Base-by-base conservation (phyloP, 2,888 invertebrate genomes). In the Meghimatium bilineatum region DNA sequence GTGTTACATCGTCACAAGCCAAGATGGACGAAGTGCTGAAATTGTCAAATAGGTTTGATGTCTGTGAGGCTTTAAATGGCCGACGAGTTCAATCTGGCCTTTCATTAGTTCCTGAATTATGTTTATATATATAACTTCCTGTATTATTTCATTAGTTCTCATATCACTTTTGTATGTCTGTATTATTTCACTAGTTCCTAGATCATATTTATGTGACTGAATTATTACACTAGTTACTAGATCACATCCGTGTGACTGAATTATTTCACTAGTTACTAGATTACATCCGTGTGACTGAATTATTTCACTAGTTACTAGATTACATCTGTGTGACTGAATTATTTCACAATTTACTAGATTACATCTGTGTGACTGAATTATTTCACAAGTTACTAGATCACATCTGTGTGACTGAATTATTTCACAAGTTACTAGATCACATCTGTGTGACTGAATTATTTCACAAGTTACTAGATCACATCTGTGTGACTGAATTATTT, bases 121-220 rank as follows among this genome's bases (percentile, higher is more conserved):
- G 6, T 29, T 66, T n/a, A 2, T 29, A 66, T 29, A n/a, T n/a
- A n/a, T n/a, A n/a, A n/a, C n/a, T n/a, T n/a, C n/a, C n/a, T n/a
- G n/a, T n/a, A n/a, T n/a, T n/a, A n/a, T n/a, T 60, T 60, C 20
- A 60, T n/a, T 60, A 5, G 12, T 44, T 12, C 44, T 44, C 12
- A 12, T 44, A 44, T 44, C 44, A 44, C 12, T 12, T 29, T 66
- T n/a, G 10, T 29, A 66, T 29, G n/a, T n/a, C n/a, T n/a, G n/a
- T n/a, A 66, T 67, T 20, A 32, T 72, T 76, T 29, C 10, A 26
- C n/a, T 88, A 94, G 93, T 91, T 93, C 74, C 88, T 94, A 83
- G 94, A 94, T 85, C 92, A 93, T 86, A 93, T 93, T 20, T 92
- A 93, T 86, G 91, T 94, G 92, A n/a, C n/a, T n/a, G n/a, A n/a